A percentile compares a stretch with the other conserved stretches of the same genome.
phyloP scores from a whole-genome alignment of 1,140 invertebrate species.

The Paraescarpia echinospica region DNA sequence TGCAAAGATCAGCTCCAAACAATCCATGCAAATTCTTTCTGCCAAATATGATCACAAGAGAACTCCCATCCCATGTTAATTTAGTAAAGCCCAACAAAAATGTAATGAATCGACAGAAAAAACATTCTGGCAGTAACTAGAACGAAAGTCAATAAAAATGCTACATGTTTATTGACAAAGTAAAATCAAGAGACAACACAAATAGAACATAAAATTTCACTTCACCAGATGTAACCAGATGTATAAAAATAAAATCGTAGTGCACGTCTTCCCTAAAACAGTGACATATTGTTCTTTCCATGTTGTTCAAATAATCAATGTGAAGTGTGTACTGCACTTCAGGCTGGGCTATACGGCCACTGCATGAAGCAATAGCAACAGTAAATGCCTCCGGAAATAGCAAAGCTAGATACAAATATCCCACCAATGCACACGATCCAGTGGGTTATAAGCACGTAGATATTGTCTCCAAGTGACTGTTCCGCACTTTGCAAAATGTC shows the following conservation, averaged over 20 bases:
- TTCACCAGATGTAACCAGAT: slow-evolving; percentile 5
- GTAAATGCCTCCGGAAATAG: neutral
- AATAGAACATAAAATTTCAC: neutral
- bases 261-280: neutral
- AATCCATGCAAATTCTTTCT: too few species aligned
- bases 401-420: neutral
- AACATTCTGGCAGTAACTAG: neutral
- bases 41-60: too few species aligned
- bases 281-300: neutral
- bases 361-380: neutral
- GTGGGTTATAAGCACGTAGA: neutral
- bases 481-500: neutral
- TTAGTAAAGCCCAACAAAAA: too few species aligned
- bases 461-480: neutral
- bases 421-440: neutral
- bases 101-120: neutral
- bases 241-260: neutral
- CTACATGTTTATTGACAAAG: slow-evolving; percentile 1
- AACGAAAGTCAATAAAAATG: neutral
- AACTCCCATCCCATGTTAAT: too few species aligned
- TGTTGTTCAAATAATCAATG: neutral
- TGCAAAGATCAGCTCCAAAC: too few species aligned
- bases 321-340: neutral
- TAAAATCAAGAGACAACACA: neutral
- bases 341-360: too few species aligned